Evolutionary conservation across 2,797 vertebrate genomes (phyloP).

Genomic region (Sorex maritimensis): DNA sequence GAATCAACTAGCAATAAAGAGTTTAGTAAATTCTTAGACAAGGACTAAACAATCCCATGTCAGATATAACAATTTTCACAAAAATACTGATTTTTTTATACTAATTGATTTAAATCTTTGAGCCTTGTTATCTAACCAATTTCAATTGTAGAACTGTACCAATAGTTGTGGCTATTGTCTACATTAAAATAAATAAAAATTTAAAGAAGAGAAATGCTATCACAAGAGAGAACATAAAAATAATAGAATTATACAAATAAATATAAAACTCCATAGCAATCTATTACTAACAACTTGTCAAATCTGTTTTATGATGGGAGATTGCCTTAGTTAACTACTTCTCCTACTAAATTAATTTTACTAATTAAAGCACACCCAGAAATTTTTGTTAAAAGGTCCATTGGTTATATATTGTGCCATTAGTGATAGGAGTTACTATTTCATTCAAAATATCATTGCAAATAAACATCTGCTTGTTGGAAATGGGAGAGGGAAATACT

Average conservation of each 20-base stretch:
- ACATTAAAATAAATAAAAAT: too few relatives aligned
- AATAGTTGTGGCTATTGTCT: too few relatives aligned
- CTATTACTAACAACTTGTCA: constrained; percentile 63
- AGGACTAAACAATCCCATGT: too few relatives aligned
- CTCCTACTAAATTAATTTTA: constrained; percentile 71
- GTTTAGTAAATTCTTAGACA: too few relatives aligned
- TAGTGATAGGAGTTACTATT: constrained; percentile 7
- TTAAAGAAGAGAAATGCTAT: too few relatives aligned
- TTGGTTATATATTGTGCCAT: neutral
- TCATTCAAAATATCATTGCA: constrained; percentile 55
- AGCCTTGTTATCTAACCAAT: too few relatives aligned
- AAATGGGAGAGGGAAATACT: neutral
- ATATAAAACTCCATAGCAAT: neutral
- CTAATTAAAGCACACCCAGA: constrained; percentile 65
- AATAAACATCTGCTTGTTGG: neutral
- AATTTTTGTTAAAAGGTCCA: constrained; percentile 37
- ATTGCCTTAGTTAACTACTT: constrained; percentile 45
- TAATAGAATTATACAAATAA: neutral
- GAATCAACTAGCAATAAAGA: too few relatives aligned
- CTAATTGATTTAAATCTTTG: too few relatives aligned
- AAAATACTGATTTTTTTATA: too few relatives aligned
- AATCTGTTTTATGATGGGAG: constrained; percentile 39
- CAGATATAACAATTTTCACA: too few relatives aligned
- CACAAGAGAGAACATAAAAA: neutral
- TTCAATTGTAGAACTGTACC: too few relatives aligned